These are phyloP conservation scores for Chlorospingus flavigularis DNA, from an alignment of 2,797 vertebrate genomes.

Conservation along the genomic window DNA sequence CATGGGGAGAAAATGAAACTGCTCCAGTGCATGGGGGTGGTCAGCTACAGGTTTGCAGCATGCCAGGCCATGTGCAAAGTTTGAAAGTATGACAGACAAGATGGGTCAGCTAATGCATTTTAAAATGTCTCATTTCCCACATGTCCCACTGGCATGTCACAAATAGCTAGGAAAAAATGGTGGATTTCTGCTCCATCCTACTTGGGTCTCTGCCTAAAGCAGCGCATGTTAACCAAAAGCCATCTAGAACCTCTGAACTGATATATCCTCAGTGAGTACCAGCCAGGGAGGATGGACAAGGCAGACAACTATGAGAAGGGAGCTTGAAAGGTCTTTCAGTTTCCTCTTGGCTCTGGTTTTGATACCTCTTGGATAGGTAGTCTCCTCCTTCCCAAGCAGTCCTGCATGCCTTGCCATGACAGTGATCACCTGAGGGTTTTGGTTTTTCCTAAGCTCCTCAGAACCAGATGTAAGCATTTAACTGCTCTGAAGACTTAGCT, in stretches of 20 bases:
- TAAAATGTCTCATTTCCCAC: background rate
- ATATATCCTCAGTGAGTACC: background rate
- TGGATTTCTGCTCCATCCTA: background rate
- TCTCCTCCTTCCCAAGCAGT: background rate
- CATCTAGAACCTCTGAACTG: background rate
- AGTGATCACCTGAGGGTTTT: background rate
- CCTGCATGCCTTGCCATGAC: background rate
- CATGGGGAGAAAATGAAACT: background rate
- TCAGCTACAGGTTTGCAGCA: background rate
- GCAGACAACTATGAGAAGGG: background rate
- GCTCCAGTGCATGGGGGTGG: background rate
- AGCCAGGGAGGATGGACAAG: background rate
- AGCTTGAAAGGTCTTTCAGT: background rate
- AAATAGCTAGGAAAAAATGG: background rate
- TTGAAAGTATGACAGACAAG: background rate
- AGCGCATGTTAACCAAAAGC: background rate
- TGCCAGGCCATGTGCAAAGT: fast-evolving
- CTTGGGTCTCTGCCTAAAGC: background rate
- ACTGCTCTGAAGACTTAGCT: background rate
- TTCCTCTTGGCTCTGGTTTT: background rate
- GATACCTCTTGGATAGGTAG: background rate
- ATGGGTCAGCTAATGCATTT: background rate
- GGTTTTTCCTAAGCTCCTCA: background rate
- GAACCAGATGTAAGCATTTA: background rate
- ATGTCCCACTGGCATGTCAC: background rate